These are phyloP conservation scores for Autographa pulchrina DNA, from an alignment of 2,888 invertebrate species.

Conservation along the genomic window DNA sequence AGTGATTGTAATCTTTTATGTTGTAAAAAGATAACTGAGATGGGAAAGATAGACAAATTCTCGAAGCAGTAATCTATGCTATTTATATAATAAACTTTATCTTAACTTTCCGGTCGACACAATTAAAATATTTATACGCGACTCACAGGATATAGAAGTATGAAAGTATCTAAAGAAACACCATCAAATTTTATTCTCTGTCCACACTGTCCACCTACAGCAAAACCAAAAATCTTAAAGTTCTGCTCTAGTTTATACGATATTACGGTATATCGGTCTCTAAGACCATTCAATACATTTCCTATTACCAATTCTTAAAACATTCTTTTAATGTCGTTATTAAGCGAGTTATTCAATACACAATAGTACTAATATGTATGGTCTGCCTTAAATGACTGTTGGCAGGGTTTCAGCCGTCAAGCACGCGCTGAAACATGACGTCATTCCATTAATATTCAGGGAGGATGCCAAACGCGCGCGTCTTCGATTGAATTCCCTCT, in stretches of 20 bases:
- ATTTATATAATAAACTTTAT: too few species aligned
- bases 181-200: not conserved
- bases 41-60: too few species aligned
- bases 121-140: too few species aligned
- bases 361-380: constrained; percentile 52
- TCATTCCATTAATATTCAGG: constrained; percentile 80
- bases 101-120: too few species aligned
- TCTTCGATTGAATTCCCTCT: constrained; percentile 60
- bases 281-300: constrained; percentile 15
- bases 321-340: constrained; percentile 43
- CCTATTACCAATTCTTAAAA: constrained; percentile 44
- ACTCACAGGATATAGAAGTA: not conserved
- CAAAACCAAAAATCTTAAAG: not conserved
- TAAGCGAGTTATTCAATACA: constrained; percentile 52
- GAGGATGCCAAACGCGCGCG: constrained; percentile 70
- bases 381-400: constrained; percentile 69
- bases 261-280: constrained; percentile 14
- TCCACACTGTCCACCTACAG: not conserved
- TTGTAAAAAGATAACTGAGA: too few species aligned
- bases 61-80: too few species aligned
- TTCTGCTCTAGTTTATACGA: constrained; percentile 6
- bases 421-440: constrained; percentile 70
- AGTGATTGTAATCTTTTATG: too few species aligned
- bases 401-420: constrained; percentile 78
- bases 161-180: not conserved